A percentile compares a stretch with the other conserved stretches of the same genome.
Evolutionary conservation across 2,113 vertebrate genomes (phyloP).

Genomic region (Caracal caracal): DNA sequence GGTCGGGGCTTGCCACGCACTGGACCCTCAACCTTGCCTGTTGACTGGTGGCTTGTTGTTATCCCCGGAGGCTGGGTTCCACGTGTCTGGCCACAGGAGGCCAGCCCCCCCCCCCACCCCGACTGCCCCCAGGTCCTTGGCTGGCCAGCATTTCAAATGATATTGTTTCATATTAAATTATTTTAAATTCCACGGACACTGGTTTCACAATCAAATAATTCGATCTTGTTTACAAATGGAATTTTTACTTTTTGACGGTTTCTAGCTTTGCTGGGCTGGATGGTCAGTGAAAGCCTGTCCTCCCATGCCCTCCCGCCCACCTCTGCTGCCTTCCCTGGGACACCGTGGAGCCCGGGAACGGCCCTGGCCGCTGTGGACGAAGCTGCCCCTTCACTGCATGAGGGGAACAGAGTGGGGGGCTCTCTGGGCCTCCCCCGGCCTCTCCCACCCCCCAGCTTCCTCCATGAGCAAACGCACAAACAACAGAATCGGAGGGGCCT

Average conservation of each 20-base stretch:
- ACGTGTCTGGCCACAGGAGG: conserved; percentile 44
- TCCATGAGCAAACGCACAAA: neutral
- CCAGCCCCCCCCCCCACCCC: too few species aligned
- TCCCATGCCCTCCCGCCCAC: conserved; percentile 50
- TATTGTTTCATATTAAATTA: conserved; percentile 81
- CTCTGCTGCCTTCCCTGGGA: neutral
- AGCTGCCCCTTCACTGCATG: too few species aligned
- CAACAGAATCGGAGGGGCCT: neutral
- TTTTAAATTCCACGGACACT: conserved; percentile 77
- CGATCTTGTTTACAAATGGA: conserved; percentile 81
- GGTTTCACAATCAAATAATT: conserved; percentile 83
- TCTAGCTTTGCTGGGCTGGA: conserved; percentile 60
- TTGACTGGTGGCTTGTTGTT: neutral
- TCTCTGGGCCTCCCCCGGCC: rapidly evolving
- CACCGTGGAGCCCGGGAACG: neutral
- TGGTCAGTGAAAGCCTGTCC: conserved; percentile 64
- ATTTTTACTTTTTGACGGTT: conserved; percentile 79
- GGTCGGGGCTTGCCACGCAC: neutral
- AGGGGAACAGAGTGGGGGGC: rapidly evolving
- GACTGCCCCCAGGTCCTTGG: neutral
- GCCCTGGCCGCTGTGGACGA: neutral
- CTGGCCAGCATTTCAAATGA: conserved; percentile 70
- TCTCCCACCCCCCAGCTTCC: neutral
- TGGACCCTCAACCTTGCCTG: neutral
- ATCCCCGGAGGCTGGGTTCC: neutral